Base-by-base conservation (phyloP, 1,140 invertebrate genomes). In the Brachionus asplanchnoidis region DNA sequence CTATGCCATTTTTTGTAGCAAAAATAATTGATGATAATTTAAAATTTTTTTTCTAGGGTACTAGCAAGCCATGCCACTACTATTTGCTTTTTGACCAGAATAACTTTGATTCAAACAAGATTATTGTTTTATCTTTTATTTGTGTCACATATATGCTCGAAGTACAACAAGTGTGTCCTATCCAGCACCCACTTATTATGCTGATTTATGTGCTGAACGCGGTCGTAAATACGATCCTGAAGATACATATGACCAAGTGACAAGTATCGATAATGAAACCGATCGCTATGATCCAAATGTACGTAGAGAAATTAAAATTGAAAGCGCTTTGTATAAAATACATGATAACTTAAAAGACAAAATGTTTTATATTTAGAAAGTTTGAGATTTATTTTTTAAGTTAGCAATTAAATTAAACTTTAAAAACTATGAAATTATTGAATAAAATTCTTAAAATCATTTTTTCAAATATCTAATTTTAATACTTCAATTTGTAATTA, bases 141-240 rank as follows among this genome's bases (percentile, higher is more conserved):
- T 97, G 17, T 97, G 95, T 88, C 94, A 97, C 87, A 91, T 95
- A 90, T 97, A 95, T 89, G 92, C 93, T 3, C 92, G 95, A 17
- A 97, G 95, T 88, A 94, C 93, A 77, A 92, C 95, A 80, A 92
- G 94, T 2, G 95, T 97, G 0, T 95, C 94, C 11, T 96, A 97
- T 91, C 95, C 95, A 1, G 94, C 96, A 1, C 95, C 95, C 1
- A 95, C 95, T 0, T 97, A 97, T 89, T 96, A 97, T 89, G 95
- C 95, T 32, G 95, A 97, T 91, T 91, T 96, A 79, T 95, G 94
- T 14, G 95, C 95, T 11, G 93, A 93, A 82, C 91, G 95, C 70
- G 95, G 90, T n/a, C 87, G 90, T 14, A 17, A 53, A 14, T 84
- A 84, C 42, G 17, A 68, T 70, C 40, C 9, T 3, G 12, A 73